phyloP scores from a whole-genome alignment of 2,797 vertebrate species.

The Anguilla obscura region DNA sequence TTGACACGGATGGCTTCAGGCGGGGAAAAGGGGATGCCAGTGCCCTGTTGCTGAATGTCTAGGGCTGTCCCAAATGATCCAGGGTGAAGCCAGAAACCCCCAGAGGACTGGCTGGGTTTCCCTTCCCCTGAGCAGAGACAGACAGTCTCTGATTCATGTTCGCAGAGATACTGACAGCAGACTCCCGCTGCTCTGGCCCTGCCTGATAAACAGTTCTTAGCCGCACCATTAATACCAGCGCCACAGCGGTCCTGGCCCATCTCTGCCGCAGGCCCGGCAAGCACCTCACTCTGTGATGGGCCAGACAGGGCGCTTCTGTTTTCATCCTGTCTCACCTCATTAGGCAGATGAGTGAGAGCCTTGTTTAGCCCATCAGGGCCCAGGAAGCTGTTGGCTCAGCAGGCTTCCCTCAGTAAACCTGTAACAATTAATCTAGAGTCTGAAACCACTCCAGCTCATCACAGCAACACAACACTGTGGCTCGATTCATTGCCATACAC shows the following conservation, averaged over 20 bases:
- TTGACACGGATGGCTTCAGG: not conserved
- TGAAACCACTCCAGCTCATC: slow-evolving; percentile 8
- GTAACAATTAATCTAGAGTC: not conserved
- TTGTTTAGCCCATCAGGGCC: not conserved
- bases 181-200: slow-evolving; percentile 4
- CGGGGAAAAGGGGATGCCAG: not conserved
- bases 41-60: not conserved
- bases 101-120: not conserved
- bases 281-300: not conserved
- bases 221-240: not conserved
- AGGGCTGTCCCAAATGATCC: not conserved
- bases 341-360: not conserved
- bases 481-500: not conserved
- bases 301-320: not conserved
- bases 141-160: not conserved
- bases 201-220: slow-evolving; percentile 13
- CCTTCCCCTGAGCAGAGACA: not conserved
- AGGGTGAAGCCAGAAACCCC: not conserved
- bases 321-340: not conserved
- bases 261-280: not conserved
- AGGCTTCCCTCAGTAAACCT: not conserved
- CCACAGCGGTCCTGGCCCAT: not conserved
- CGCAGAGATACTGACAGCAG: not conserved
- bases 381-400: not conserved
- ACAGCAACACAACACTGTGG: not conserved